Base-by-base conservation (phyloP, 2,113 vertebrate species). In the Connochaetes taurinus region DNA sequence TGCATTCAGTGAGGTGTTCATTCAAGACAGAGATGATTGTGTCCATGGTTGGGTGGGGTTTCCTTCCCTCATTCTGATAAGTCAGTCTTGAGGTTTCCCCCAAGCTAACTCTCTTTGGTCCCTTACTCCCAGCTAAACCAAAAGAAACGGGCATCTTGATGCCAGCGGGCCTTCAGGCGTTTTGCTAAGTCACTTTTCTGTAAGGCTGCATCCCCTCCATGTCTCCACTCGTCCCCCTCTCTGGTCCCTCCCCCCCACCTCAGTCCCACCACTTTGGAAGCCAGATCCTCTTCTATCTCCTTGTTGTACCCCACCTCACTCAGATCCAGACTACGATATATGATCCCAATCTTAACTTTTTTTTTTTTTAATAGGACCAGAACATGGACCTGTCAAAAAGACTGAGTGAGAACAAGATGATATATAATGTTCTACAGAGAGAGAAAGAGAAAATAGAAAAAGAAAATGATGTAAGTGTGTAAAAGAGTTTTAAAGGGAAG, bases 401-500 rank as follows among this genome's bases (percentile, higher is more conserved):
- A 19, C 97, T 98, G 0, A 92, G 91, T 80, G 96, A 98, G 55
- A 97, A 96, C 86, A 97, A 94, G 52, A 43, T 0, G 50, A 45
- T 94, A 19, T 82, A 2, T 55, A 86, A 94, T 50, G 33, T 7
- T 71, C 97, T 99, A 60, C 91, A 98, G 85, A 95, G 11, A 60
- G 93, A 98, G 53, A 98, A 98, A 27, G 40, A 90, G 2, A 78
- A 52, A 19, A 2, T 97, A 17, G 96, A 98, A 58, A 47, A 40
- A 50, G 89, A 98, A 94, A 98, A 98, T 33, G 87, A 64, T 91
- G 98, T 99, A 81, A 98, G 98, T 95, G 17, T 71, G 25, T 93
- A 55, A 25, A 92, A 64, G 84, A 86, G 0, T 58, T 81, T 45
- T 80, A 67, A 47, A 50, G 60, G 83, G 60, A 52, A 27, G 45